These are phyloP conservation scores for Oligia latruncula DNA, from an alignment of 2,888 invertebrate species.

Conservation along the genomic window DNA sequence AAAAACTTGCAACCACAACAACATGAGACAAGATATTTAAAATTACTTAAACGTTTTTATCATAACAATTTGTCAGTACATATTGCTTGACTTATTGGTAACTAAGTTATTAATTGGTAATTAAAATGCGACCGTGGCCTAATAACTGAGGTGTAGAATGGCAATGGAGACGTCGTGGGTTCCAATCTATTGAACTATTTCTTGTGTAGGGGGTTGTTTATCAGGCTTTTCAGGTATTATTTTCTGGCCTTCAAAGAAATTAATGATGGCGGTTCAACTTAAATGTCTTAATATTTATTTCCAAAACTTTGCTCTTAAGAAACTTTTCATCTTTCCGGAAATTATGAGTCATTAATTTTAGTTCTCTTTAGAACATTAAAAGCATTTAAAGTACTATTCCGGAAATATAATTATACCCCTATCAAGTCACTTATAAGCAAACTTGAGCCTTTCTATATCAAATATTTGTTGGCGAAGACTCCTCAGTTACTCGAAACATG, in stretches of 20 bases:
- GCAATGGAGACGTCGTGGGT: conserved; percentile 13
- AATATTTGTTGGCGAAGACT: conserved; percentile 53
- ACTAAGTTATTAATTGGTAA: conserved; percentile 32
- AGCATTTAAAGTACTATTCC: conserved; percentile 21
- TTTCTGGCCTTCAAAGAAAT: neutral
- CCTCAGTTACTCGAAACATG: conserved; percentile 51
- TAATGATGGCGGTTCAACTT: conserved; percentile 17
- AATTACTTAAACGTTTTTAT: conserved; percentile 37
- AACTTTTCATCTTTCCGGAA: conserved; percentile 21
- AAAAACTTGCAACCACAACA: conserved; percentile 1
- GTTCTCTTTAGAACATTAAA: conserved; percentile 45
- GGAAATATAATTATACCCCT: conserved; percentile 45
- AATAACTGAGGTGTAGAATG: conserved; percentile 19
- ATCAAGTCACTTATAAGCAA: conserved; percentile 46
- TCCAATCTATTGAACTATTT: conserved; percentile 6
- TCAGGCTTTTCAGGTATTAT: neutral
- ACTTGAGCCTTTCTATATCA: conserved; percentile 49
- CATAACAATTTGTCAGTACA: conserved; percentile 30
- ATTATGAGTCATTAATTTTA: conserved; percentile 45
- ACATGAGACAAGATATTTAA: conserved; percentile 32
- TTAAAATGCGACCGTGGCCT: conserved; percentile 43
- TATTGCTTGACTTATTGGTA: conserved; percentile 52
- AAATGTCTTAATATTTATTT: conserved; percentile 26
- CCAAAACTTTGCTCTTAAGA: conserved; percentile 35
- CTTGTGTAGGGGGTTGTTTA: neutral